These are phyloP conservation scores for Arge pagana DNA, from an alignment of 2,888 invertebrate genomes.

Conservation along the genomic window DNA sequence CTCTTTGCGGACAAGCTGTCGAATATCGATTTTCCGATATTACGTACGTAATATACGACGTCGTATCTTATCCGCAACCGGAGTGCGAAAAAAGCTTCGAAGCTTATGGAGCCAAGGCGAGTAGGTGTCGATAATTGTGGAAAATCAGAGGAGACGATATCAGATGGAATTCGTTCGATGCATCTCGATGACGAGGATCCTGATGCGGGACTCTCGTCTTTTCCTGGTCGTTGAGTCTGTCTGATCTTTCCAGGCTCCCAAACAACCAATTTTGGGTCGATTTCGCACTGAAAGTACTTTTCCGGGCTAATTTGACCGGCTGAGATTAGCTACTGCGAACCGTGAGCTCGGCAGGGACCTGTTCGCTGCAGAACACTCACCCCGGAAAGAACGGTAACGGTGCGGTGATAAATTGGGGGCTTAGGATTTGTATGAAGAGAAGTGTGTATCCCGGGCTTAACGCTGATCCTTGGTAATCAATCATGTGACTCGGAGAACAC, in stretches of 20 bases:
- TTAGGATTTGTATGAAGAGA: slow-evolving; percentile 54
- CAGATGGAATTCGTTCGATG: no score
- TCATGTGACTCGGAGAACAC: slow-evolving; percentile 46
- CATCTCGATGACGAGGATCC: no score
- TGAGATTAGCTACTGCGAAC: slow-evolving; percentile 29
- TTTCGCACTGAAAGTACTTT: slow-evolving; percentile 21
- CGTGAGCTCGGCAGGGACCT: slow-evolving; percentile 39
- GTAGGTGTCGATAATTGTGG: no score
- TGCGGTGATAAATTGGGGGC: slow-evolving; percentile 53
- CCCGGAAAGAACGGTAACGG: slow-evolving; percentile 11
- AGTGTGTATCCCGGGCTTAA: slow-evolving; percentile 56
- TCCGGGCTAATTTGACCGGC: slow-evolving; percentile 42
- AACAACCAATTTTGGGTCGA: no score
- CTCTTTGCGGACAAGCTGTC: slow-evolving; percentile 8
- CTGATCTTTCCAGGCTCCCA: no score
- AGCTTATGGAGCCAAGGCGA: no score
- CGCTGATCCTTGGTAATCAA: slow-evolving; percentile 52
- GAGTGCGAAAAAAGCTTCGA: slow-evolving; percentile 11
- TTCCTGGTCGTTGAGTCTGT: no score
- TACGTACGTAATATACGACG: no score
- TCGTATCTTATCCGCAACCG: slow-evolving; percentile 4
- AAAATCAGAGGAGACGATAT: no score
- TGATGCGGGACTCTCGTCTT: no score
- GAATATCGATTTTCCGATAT: slow-evolving; percentile 33
- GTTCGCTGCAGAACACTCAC: slow-evolving; percentile 43